phyloP scores from a whole-genome alignment of 1,140 invertebrate genomes.

The Leptoteleia sp. region DNA sequence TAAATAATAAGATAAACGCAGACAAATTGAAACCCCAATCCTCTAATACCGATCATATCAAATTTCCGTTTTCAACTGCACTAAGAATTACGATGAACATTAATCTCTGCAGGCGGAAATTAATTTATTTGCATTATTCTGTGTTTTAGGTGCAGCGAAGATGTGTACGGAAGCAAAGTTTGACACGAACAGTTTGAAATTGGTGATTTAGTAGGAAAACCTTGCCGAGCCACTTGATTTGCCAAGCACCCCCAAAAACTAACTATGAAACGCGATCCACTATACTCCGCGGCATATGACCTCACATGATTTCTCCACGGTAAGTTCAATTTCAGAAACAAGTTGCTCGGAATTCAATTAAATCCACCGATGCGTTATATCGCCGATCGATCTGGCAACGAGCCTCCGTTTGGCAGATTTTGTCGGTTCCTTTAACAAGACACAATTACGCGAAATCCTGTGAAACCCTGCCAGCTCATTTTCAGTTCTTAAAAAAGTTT shows the following conservation, averaged over 20 bases:
- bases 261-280: constrained; percentile 42
- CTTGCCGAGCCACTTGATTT: constrained; percentile 28
- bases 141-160: constrained; percentile 10
- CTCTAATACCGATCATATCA: too few species aligned
- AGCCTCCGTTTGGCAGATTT: too few species aligned
- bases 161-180: constrained; percentile 33
- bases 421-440: neutral
- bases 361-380: constrained; percentile 39
- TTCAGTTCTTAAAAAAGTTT: neutral
- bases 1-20: too few species aligned
- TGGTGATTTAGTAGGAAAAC: constrained; percentile 40
- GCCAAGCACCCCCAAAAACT: constrained; percentile 31
- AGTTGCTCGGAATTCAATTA: constrained; percentile 5
- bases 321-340: constrained; percentile 28
- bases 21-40: too few species aligned
- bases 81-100: constrained; percentile 6
- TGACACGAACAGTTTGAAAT: constrained; percentile 30
- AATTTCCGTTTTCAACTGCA: too few species aligned
- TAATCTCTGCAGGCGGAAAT: constrained; percentile 17
- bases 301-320: constrained; percentile 42
- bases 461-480: neutral
- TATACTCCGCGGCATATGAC: constrained; percentile 19
- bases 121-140: constrained; percentile 40
- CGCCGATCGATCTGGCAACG: neutral
- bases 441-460: constrained; percentile 1